Conservation (phyloP, 2,888 invertebrate genomes). For the Beris morrisii region DNA sequence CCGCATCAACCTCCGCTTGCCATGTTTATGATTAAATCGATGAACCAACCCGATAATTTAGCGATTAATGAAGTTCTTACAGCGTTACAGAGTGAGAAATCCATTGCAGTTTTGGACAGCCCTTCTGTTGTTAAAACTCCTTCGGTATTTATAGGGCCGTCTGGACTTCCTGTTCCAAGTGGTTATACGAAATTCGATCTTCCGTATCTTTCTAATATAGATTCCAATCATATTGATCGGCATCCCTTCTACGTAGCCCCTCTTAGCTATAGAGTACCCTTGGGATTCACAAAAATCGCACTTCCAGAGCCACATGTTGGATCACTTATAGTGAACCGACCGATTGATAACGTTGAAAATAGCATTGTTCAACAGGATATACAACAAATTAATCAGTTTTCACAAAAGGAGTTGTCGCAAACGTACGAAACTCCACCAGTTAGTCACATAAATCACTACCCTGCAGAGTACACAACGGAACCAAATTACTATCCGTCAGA, state of each 20-base stretch:
- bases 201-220: conserved; percentile 77
- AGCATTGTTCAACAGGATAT: conserved; percentile 36
- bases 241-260: conserved; percentile 87
- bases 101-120: conserved; percentile 76
- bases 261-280: conserved; percentile 79
- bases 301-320: conserved; percentile 86
- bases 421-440: conserved; percentile 44
- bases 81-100: conserved; percentile 69
- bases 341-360: conserved; percentile 27
- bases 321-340: conserved; percentile 74
- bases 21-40: conserved; percentile 69
- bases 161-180: conserved; percentile 68
- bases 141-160: conserved; percentile 80
- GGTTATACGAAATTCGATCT: conserved; percentile 80
- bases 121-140: conserved; percentile 70
- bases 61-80: conserved; percentile 70
- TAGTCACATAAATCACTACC: conserved; percentile 4
- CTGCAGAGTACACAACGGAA: conserved; percentile 38
- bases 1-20: conserved; percentile 85
- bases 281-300: conserved; percentile 82
- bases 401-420: too few relatives aligned
- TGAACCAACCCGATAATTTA: background rate
- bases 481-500: too few relatives aligned
- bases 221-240: conserved; percentile 67
- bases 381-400: conserved; percentile 8